Base-by-base conservation (phyloP, 1,140 invertebrate genomes). In the Cryptotermes secundus region DNA sequence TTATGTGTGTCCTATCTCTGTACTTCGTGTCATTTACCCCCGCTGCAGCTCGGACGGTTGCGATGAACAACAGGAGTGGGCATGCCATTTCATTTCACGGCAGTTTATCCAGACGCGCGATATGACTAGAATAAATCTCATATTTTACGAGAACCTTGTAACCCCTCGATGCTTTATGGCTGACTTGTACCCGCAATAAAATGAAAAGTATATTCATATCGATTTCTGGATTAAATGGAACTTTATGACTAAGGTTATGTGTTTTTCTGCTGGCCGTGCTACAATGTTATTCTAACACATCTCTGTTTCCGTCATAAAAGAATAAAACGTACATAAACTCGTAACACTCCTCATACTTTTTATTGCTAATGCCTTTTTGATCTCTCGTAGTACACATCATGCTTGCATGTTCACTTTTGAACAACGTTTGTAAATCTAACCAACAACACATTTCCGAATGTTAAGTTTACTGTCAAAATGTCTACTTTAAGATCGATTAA, bases 91-190 rank as follows among this genome's bases (percentile, higher is more conserved):
- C n/a, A 72, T 72, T 72, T 72, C 59, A 72, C 59, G 59, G 59
- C 26, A 6, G 59, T 72, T 72, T 72, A 72, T 72, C 59, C 59
- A 9, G 9, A 72, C 59, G 26, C n/a, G 59, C 4, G n/a, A 72
- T 31, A 72, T 72, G 59, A 72, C 59, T 9, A 72, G 59, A 31
- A 31, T 31, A 72, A 72, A 72, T 72, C 59, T 72, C n/a, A 26
- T n/a, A 72, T 72, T 72, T 72, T 72, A 72, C 59, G 26, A 31
- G 59, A 31, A 72, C 59, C 59, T 72, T 72, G 59, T n/a, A 72
- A 72, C 59, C 4, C 31, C 59, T 4, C 59, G n/a, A 72, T 72
- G 59, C 26, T 72, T 72, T 72, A 72, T 72, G n/a, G 59, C 59
- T 72, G 59, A 72, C 26, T 72, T 72, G n/a, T 72, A 72, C n/a